Conservation (phyloP, 2,888 invertebrate species). For the Micoletzkya japonica region DNA sequence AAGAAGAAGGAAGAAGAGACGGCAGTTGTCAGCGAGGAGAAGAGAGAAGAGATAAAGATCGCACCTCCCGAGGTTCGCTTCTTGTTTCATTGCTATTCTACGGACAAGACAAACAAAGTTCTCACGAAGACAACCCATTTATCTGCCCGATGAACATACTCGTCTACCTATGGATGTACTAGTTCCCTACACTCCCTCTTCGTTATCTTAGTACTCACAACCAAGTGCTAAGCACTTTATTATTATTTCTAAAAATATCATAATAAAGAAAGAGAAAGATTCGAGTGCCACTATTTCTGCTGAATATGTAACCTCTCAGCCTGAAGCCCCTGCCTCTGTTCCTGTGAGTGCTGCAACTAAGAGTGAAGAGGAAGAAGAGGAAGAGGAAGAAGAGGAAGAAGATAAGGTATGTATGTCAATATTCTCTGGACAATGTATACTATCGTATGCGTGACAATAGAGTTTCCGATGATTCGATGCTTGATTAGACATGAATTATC, state of each 20-base stretch:
- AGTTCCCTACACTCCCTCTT: background rate
- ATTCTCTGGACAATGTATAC: background rate
- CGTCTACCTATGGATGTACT: no score
- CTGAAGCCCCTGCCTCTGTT: slow-evolving; percentile 2
- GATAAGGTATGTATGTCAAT: no score
- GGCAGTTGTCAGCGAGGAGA: background rate
- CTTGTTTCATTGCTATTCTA: background rate
- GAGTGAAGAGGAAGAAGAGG: slow-evolving; percentile 12
- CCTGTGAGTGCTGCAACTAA: slow-evolving; percentile 4
- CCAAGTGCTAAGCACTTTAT: background rate
- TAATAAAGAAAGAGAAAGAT: no score
- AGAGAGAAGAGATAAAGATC: background rate
- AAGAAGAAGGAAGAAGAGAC: background rate
- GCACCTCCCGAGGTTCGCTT: background rate
- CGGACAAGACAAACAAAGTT: no score
- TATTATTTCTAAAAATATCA: background rate
- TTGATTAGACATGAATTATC: no score
- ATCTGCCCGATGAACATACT: no score
- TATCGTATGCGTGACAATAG: no score
- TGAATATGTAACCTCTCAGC: background rate
- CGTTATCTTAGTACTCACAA: no score
- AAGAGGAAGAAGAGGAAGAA: slow-evolving; percentile 17
- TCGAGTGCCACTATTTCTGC: no score
- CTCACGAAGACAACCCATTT: no score
- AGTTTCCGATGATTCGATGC: no score